Percentiles rank a stretch among this genome's conserved stretches.
phyloP scores from a whole-genome alignment of 2,797 vertebrate genomes.

The Enteromius trimaculatus region DNA sequence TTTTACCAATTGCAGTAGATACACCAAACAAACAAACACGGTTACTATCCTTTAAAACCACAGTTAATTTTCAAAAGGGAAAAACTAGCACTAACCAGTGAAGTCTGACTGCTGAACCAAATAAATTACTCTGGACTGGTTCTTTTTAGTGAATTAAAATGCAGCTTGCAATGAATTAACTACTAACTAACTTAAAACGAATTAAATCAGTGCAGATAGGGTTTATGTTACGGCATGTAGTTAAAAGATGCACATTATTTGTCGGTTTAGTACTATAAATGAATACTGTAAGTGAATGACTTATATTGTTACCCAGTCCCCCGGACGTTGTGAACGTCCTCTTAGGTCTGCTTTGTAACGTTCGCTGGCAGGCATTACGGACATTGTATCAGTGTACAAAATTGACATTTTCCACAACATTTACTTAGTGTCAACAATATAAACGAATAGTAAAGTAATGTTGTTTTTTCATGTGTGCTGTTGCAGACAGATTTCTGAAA shows the following conservation, averaged over 20 bases:
- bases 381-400: too few species aligned
- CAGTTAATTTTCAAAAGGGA: background rate
- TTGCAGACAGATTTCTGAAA: too few species aligned
- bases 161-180: background rate
- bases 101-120: background rate
- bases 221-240: background rate
- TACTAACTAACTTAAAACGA: background rate
- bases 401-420: too few species aligned
- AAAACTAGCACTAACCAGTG: background rate
- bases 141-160: background rate
- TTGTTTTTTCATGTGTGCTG: too few species aligned
- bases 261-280: background rate
- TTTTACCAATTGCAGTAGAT: too few species aligned
- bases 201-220: background rate
- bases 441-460: too few species aligned
- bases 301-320: background rate
- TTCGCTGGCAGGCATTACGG: too few species aligned
- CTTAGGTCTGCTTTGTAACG: too few species aligned
- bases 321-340: too few species aligned
- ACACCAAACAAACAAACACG: too few species aligned
- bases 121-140: background rate
- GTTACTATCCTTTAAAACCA: background rate
- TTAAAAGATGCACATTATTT: background rate
- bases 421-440: too few species aligned
- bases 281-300: background rate